These are phyloP conservation scores for Sphaerophoria taeniata DNA, from an alignment of 2,888 invertebrate species.

Conservation along the genomic window DNA sequence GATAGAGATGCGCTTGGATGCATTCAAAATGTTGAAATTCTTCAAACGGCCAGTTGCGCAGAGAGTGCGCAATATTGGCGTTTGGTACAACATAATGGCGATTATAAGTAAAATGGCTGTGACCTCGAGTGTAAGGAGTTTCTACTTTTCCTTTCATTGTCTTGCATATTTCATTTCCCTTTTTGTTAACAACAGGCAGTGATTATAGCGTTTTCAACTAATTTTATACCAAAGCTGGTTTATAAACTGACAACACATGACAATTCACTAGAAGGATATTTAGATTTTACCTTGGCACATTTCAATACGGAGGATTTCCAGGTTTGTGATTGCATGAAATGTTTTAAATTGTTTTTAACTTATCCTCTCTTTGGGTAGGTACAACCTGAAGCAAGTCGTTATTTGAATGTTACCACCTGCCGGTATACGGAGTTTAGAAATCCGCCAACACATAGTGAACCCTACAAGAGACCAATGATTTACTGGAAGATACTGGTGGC, in stretches of 20 bases:
- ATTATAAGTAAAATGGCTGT: conserved; percentile 90
- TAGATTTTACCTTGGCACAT: conserved; percentile 87
- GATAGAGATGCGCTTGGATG: conserved; percentile 92
- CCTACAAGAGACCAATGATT: conserved; percentile 86
- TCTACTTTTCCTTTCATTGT: not conserved
- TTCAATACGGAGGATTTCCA: conserved; percentile 87
- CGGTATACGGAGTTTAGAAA: conserved; percentile 89
- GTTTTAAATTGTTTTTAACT: not conserved
- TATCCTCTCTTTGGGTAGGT: conserved; percentile 72
- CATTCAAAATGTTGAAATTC: conserved; percentile 90
- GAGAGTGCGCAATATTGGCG: conserved; percentile 90
- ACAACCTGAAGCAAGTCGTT: conserved; percentile 78
- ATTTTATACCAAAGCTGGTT: conserved; percentile 91
- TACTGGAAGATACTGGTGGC: conserved; percentile 91
- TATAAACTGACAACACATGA: conserved; percentile 85
- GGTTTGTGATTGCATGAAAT: conserved; percentile 56
- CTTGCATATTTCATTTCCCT: not conserved
- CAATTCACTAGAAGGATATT: conserved; percentile 85
- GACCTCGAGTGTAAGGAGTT: conserved; percentile 88
- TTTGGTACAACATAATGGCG: conserved; percentile 90
- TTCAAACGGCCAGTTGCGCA: conserved; percentile 89
- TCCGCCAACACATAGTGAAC: conserved; percentile 83
- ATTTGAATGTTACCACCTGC: conserved; percentile 82
- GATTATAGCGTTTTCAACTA: conserved; percentile 93
- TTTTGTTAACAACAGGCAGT: conserved; percentile 84